Percentiles rank a stretch among this genome's conserved stretches.
These are phyloP conservation scores for Cydia strobilella DNA, from an alignment of 1,140 invertebrate species.

Conservation along the genomic window DNA sequence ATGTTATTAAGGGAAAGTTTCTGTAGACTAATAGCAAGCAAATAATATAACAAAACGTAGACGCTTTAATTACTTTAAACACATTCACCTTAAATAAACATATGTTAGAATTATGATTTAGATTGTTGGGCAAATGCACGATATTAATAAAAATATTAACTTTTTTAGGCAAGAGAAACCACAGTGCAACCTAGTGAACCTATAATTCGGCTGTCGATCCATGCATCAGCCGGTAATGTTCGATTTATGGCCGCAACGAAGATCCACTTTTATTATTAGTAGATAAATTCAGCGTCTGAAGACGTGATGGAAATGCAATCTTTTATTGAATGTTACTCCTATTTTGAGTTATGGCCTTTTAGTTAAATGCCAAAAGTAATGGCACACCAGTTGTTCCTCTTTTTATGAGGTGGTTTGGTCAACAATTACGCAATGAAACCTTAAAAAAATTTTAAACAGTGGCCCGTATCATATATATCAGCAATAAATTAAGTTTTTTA, in stretches of 20 bases:
- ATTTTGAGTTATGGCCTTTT: conserved; percentile 18
- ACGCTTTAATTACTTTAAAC: too few relatives aligned
- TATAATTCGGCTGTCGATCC: conserved; percentile 20
- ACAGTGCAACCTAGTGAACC: not conserved
- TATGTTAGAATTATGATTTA: too few relatives aligned
- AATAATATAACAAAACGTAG: too few relatives aligned
- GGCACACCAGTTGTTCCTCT: not conserved
- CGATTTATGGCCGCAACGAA: not conserved
- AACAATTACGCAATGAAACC: not conserved
- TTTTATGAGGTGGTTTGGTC: not conserved
- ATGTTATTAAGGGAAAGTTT: too few relatives aligned
- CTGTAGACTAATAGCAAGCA: too few relatives aligned
- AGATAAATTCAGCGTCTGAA: conserved; percentile 22
- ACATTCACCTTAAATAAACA: too few relatives aligned
- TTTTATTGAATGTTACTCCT: conserved; percentile 27
- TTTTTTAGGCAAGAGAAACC: not conserved
- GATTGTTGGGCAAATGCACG: too few relatives aligned
- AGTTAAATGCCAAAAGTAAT: conserved; percentile 7
- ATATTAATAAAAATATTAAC: not conserved
- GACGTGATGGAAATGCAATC: conserved; percentile 23
- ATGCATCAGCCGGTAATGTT: conserved; percentile 27
- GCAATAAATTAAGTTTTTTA: too few relatives aligned
- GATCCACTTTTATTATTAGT: conserved; percentile 25
- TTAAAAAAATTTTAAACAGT: too few relatives aligned
- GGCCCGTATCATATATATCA: too few relatives aligned